Evolutionary conservation across 2,797 vertebrate species (phyloP), one percentile per base, ranked within the genome.

Genomic region (Cuniculus paca): DNA sequence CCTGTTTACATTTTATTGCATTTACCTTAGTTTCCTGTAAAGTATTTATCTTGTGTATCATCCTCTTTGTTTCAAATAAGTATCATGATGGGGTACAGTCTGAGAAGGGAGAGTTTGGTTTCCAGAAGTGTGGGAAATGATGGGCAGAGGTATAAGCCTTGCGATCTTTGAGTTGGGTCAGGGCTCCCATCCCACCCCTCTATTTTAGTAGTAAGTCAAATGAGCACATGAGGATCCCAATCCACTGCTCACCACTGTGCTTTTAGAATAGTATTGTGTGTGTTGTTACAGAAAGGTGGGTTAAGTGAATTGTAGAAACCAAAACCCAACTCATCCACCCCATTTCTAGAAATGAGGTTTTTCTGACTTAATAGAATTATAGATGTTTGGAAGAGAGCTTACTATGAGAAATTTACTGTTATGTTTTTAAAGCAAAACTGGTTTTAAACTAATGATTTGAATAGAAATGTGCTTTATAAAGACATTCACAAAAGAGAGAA

Each of bases 321-420:
- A 56, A 83, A 78, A 90, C 91, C 14, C 74, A 88, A 48, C 11
- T 68, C 63, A 92, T 34, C 5, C 26, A 54, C 13, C 90, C 16
- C 2, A 0, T 82, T 92, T 97, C 34, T 70, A 56, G 89, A 91
- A 94, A 94, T 84, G 75, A 19, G 9, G 36, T 86, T 92, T 83
- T 94, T 93, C 82, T 96, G 50, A 91, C 17, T 90, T 90, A 61
- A 50, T 91, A 39, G 81, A 86, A 92, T 95, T 92, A 78, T 72
- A 70, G 68, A 26, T 86, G 13, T 3, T 63, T 94, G 48, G 56
- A 92, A 93, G 78, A 93, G 16, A 68, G 28, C 39, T 93, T 61
- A 56, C n/a, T 65, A 34, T 86, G 82, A 88, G 79, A 93, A 39
- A 86, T 48, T 90, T 92, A 87, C 28, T 74, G 36, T 16, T 70